phyloP scores from a whole-genome alignment of 2,888 invertebrate species.

The Boloria euphrosyne region DNA sequence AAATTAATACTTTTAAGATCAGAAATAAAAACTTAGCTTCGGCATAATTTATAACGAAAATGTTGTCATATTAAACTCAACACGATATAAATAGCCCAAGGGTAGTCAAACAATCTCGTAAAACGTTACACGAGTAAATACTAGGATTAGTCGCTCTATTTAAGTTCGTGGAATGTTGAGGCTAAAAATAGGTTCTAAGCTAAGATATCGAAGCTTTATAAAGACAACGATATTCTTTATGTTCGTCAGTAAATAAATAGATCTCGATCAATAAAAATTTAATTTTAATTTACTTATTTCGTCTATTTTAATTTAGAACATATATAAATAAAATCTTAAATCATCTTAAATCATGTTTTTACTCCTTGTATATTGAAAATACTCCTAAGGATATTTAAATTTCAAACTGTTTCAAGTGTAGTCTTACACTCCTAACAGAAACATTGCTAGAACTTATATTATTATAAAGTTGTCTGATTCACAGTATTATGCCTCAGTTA shows the following conservation, averaged over 20 bases:
- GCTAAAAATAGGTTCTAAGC: conserved; percentile 14
- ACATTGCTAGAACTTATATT: neutral
- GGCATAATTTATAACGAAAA: neutral
- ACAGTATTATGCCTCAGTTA: conserved; percentile 4
- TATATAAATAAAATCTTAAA: no score
- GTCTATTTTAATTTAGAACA: no score
- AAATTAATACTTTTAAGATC: neutral
- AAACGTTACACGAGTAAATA: conserved; percentile 3
- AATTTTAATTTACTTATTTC: no score
- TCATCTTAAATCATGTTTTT: no score
- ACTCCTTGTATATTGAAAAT: no score
- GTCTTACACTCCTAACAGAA: neutral
- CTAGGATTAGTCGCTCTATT: conserved; percentile 1
- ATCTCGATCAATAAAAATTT: no score
- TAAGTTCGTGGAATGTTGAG: neutral
- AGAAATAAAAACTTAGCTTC: neutral
- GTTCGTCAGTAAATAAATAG: no score
- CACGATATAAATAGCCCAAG: neutral
- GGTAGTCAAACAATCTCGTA: conserved; percentile 8
- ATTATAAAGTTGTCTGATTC: conserved; percentile 4
- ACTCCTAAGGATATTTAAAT: no score
- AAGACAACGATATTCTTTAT: no score
- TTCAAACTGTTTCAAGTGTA: no score
- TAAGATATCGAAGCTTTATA: no score
- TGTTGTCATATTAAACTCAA: neutral